A percentile compares a stretch with the other conserved stretches of the same genome.
Conservation (phyloP, 2,113 vertebrate species). For the Indicator maculatus region DNA sequence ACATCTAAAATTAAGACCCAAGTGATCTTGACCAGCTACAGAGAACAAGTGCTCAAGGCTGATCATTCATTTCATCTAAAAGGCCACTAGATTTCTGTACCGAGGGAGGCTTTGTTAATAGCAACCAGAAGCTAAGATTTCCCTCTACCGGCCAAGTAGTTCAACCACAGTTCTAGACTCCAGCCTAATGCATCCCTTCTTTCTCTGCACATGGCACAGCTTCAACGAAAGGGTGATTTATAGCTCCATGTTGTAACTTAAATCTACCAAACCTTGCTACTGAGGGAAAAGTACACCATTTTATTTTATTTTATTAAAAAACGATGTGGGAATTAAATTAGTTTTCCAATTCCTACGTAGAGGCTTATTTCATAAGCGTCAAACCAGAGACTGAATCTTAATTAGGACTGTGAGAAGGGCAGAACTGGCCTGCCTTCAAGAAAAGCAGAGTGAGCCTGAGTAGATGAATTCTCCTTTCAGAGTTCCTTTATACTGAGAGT, state of each 20-base stretch:
- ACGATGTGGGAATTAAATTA: not conserved
- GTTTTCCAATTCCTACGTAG: not conserved
- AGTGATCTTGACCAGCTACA: not conserved
- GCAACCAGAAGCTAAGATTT: not conserved
- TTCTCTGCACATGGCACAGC: not conserved
- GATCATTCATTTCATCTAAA: not conserved
- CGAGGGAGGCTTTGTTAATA: no score
- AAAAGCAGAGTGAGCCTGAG: not conserved
- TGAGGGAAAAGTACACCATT: not conserved
- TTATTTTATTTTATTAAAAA: not conserved
- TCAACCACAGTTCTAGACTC: not conserved
- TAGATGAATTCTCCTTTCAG: not conserved
- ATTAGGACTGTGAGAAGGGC: not conserved
- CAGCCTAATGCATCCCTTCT: accelerated
- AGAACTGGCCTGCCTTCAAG: not conserved
- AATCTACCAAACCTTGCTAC: not conserved
- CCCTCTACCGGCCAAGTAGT: slow-evolving; percentile 7
- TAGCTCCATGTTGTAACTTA: not conserved
- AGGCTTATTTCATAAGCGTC: not conserved
- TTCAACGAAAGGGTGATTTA: not conserved
- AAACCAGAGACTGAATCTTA: not conserved
- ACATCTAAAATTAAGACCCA: not conserved
- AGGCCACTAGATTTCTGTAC: not conserved
- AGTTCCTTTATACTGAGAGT: not conserved
- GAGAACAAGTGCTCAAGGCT: not conserved